Evolutionary conservation across 2,888 invertebrate genomes (phyloP), one percentile per base, ranked within the genome.

Genomic region (Cantharis rustica): DNA sequence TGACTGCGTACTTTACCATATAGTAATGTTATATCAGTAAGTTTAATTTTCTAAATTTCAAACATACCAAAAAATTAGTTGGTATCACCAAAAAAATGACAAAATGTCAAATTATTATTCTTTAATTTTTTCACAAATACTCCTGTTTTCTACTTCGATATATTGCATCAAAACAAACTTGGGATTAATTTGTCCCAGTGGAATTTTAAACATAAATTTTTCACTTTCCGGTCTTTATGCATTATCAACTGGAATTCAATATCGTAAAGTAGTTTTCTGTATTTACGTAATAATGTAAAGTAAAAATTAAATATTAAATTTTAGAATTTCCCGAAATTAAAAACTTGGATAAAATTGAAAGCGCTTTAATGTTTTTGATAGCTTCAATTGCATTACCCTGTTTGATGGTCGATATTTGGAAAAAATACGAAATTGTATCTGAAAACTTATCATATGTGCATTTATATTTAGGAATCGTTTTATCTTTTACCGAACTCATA

Each of bases 291-390:
- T 47, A 47, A 47, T 47, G n/a, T 47, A 47, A 47, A n/a, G 7
- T 47, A 47, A 47, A 47, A 2, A 47, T 47, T n/a, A 47, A 47
- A 47, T 47, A n/a, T 47, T 13, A 5, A 1, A 66, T 20, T 17
- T 16, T 17, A 66, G 66, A 10, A 20, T 66, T 15, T 2, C 87
- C 86, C 76, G 77, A 79, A 71, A 7, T 47, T 47, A n/a, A n/a
- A 7, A n/a, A 47, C 47, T 13, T 47, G 47, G n/a, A 47, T 0
- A 47, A 47, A 47, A 47, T 47, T 9, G 47, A 47, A 47, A 1
- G 7, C n/a, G 7, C 3, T n/a, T 0, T 47, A 7, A 47, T 81
- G 13, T 79, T 84, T 61, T 63, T 86, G 15, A 86, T 86, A 81
- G 82, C 74, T 5, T 62, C 81, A 15, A 79, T 81, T 23, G 77